Base-by-base conservation (phyloP, 1,140 invertebrate genomes). In the Sweltsa coloradensis region DNA sequence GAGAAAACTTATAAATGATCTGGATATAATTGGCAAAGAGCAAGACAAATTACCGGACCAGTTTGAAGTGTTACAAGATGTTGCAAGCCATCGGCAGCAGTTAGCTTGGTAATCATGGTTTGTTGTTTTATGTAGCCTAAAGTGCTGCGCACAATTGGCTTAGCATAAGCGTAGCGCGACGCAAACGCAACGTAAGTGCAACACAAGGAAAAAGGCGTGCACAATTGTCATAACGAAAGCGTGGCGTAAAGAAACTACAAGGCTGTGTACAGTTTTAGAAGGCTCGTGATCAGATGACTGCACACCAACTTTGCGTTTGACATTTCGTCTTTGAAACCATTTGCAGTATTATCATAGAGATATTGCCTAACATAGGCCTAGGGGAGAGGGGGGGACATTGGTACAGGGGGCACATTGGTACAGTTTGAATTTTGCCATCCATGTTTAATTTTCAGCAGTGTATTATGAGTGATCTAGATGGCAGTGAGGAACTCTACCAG, bases 41-140 rank as follows among this genome's bases (percentile, higher is more conserved):
- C 66, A 73, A 53, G 57, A 67, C 3, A 76, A 74, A 55, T 77
- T 81, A 46, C 72, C 71, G 48, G 75, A 74, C 23, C 79, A 80
- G 61, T 39, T 66, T 13, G 70, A 74, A 37, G 64, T 84, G 48
- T 53, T 73, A 22, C 62, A 72, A 14, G 79, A 85, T 60, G 67
- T 84, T 18, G 73, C 80, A 34, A 73, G 73, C 23, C 75, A 83
- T 54, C 75, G 74, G 37, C 74, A 82, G 54, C 78, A 85, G 54
- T 65, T 85, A 36, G 72, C 75, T 9, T 68, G 67, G 75, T 75
- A 57, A 50, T 27, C 34, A 23, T 41, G 21, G 16, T 18, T 41
- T 13, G 21, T 4, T 2, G 2, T 48, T 43, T 3, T n/a, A n/a
- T n/a, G n/a, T n/a, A n/a, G n/a, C n/a, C 13, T 29, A 41, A 16